Evolutionary conservation across 2,888 invertebrate genomes (phyloP).

Genomic region (Oeneis ivallda): DNA sequence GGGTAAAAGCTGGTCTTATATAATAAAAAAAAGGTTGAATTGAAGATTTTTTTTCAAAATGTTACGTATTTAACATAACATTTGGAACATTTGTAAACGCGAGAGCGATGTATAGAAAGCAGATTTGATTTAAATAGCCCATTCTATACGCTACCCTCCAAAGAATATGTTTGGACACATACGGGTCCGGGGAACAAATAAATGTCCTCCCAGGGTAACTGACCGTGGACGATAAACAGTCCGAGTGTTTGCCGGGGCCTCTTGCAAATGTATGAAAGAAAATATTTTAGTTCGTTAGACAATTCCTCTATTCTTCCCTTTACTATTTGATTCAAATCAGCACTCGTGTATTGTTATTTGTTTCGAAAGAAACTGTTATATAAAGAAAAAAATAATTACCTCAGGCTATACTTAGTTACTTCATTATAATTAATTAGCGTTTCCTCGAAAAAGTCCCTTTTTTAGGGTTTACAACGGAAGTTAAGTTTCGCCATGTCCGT

Average conservation of each 20-base stretch:
- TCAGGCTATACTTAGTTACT: no score
- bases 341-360: not conserved
- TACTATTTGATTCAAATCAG: not conserved
- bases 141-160: constrained; percentile 35
- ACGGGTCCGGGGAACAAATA: constrained; percentile 59
- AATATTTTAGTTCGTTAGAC: constrained; percentile 63
- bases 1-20: not conserved
- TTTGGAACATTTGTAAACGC: not conserved
- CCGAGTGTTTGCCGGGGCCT: constrained; percentile 48
- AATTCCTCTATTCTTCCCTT: constrained; percentile 19
- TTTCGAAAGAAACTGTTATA: not conserved
- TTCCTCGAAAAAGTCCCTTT: no score
- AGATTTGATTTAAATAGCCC: constrained; percentile 35
- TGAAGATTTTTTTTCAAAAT: not conserved
- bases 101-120: constrained; percentile 5
- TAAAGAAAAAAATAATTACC: not conserved
- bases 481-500: no score
- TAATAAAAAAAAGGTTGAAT: no score
- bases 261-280: constrained; percentile 46
- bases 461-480: no score
- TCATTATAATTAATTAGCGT: no score
- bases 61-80: no score
- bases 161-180: constrained; percentile 52
- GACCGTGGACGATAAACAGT: constrained; percentile 76
- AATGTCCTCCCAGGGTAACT: constrained; percentile 71